phyloP scores from a whole-genome alignment of 2,797 vertebrate species.

The Pangasius djambal region DNA sequence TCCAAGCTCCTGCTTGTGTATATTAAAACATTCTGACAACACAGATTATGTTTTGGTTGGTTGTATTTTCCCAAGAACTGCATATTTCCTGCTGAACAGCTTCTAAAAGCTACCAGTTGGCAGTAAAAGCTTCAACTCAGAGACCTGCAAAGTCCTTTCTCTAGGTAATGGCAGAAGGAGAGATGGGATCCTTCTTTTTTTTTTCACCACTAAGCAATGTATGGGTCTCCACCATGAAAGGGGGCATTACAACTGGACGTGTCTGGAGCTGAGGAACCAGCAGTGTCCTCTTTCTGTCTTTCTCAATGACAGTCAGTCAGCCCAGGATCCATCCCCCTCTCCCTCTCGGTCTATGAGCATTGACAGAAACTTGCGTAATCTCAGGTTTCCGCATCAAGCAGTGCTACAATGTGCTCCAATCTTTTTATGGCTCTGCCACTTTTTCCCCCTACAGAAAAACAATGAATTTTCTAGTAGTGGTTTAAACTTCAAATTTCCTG shows the following conservation, averaged over 20 bases:
- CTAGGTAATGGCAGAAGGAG: neutral
- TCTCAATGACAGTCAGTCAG: neutral
- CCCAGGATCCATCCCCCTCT: neutral
- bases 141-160: neutral
- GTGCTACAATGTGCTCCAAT: neutral
- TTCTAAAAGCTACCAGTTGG: neutral
- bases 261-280: neutral
- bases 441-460: neutral
- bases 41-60: neutral
- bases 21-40: neutral
- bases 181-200: neutral
- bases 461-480: neutral
- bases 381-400: conserved; percentile 3
- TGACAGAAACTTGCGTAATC: conserved; percentile 10
- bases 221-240: neutral
- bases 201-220: neutral
- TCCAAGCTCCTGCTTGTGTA: neutral
- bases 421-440: neutral
- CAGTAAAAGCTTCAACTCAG: neutral
- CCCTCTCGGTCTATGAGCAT: conserved; percentile 7
- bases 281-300: neutral
- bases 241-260: neutral
- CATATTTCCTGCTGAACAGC: neutral
- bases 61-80: neutral
- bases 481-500: neutral